Base-by-base conservation (phyloP, 2,113 vertebrate species). In the Beaufortia kweichowensis region DNA sequence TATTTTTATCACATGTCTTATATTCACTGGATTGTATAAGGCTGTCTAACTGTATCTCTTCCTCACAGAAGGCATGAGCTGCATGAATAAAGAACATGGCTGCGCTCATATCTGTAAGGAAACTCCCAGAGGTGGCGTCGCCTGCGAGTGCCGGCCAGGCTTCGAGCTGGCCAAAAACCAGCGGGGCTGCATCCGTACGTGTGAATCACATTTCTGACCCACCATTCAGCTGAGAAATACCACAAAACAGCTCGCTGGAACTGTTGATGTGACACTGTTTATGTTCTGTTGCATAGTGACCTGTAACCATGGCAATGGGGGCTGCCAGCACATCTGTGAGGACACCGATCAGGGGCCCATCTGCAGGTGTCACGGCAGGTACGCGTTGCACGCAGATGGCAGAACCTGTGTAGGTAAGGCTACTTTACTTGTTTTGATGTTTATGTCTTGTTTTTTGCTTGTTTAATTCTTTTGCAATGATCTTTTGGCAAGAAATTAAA, bases 71-170 rank as follows among this genome's bases (percentile, higher is more conserved):
- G 96, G 96, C 76, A 91, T 98, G 92, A 98, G 93, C 92, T 99
- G 97, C 87, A 99, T 99, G 97, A 99, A 99, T 87, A 97, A 95
- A 90, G 94, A 97, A 56, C 97, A 99, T 0, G 94, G 97, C 86
- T 99, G 97, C 81, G 92, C 93, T 75, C 96, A 98, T 91, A 96
- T 98, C 93, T 98, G 97, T 92, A 95, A 94, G 88, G 96, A 99
- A 90, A 93, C 93, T 0, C 95, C 95, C 7, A 95, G 93, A 87
- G 97, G 95, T 72, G 94, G 95, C 23, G 93, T 94, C 41, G 93
- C 95, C 78, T 99, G 96, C 11, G 96, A 98, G 86, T 99, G 97
- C 86, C 92, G 97, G 76, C 97, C 96, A 17, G 97, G 97, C 57
- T 99, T 98, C 80, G 95, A 98, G 84, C 90, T 99, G 83, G 96